Evolutionary conservation across 2,888 invertebrate genomes (phyloP).

Genomic region (Heteromyza rotundicornis): DNA sequence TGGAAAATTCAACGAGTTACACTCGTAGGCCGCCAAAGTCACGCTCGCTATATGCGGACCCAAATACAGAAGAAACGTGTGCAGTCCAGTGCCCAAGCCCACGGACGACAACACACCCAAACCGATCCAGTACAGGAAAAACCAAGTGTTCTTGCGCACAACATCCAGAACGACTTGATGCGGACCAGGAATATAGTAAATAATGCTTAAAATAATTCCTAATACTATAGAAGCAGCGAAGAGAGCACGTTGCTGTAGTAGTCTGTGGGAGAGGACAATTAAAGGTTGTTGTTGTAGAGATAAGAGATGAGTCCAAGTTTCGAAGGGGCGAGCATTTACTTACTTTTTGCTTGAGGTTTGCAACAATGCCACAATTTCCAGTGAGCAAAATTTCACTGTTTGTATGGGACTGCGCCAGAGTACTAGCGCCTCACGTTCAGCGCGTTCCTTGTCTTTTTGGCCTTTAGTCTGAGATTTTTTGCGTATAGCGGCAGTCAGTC

Average conservation of each 20-base stretch:
- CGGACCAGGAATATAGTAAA: constrained; percentile 59
- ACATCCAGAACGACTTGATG: constrained; percentile 59
- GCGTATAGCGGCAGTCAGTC: constrained; percentile 23
- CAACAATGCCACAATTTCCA: constrained; percentile 73
- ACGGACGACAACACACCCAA: constrained; percentile 96
- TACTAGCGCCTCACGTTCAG: constrained; percentile 73
- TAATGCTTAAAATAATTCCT: constrained; percentile 55
- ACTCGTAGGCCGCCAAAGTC: constrained; percentile 97
- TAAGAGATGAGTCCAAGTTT: neutral
- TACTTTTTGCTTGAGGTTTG: constrained; percentile 68
- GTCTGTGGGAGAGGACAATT: constrained; percentile 38
- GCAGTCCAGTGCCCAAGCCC: constrained; percentile 96
- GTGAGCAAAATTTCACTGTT: constrained; percentile 80
- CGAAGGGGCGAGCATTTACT: no score
- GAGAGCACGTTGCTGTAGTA: constrained; percentile 57
- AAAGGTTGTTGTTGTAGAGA: no score
- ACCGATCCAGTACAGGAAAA: constrained; percentile 83
- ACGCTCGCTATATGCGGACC: constrained; percentile 99
- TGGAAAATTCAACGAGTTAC: constrained; percentile 92
- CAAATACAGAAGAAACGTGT: constrained; percentile 97
- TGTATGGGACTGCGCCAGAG: constrained; percentile 81
- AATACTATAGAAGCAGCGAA: constrained; percentile 56
- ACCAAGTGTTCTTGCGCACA: constrained; percentile 60
- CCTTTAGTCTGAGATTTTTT: constrained; percentile 42
- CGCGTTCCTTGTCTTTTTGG: constrained; percentile 63